These are phyloP conservation scores for Vannuccia rotundouncinata DNA, from an alignment of 2,888 invertebrate species.

Conservation along the genomic window DNA sequence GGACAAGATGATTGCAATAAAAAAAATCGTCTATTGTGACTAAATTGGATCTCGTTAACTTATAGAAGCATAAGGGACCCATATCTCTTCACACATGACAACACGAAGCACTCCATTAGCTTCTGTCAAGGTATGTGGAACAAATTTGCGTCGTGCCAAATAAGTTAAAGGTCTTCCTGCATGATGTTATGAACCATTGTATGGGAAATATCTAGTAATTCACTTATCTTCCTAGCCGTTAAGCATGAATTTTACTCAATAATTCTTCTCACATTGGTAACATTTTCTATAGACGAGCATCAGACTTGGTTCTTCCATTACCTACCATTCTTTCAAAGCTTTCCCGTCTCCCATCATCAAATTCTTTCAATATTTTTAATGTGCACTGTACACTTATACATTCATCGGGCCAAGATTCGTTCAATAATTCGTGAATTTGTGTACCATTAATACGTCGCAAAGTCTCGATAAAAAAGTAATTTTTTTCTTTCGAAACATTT, in stretches of 20 bases:
- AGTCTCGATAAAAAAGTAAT: slow-evolving; percentile 29
- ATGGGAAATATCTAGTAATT: slow-evolving; percentile 20
- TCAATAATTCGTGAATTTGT: slow-evolving; percentile 15
- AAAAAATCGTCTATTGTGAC: slow-evolving; percentile 1
- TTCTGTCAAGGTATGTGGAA: slow-evolving; percentile 24
- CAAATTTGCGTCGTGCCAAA: slow-evolving; percentile 6
- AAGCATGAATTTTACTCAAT: slow-evolving; percentile 14
- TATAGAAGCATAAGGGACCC: slow-evolving; percentile 14
- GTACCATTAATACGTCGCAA: slow-evolving; percentile 16
- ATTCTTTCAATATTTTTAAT: slow-evolving; percentile 15
- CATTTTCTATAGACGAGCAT: slow-evolving; percentile 13
- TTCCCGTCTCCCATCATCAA: slow-evolving; percentile 19
- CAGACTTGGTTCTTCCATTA: slow-evolving; percentile 11
- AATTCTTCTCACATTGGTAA: slow-evolving; percentile 8
- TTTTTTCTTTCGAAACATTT: slow-evolving; percentile 15
- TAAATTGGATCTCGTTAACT: slow-evolving; percentile 6
- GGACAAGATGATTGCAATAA: slow-evolving; percentile 12
- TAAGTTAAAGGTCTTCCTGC: slow-evolving; percentile 4
- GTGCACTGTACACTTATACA: slow-evolving; percentile 1
- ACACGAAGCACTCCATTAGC: slow-evolving; percentile 17
- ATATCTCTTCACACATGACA: slow-evolving; percentile 5
- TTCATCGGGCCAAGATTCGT: slow-evolving; percentile 24
- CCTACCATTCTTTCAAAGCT: slow-evolving; percentile 9
- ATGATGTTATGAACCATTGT: slow-evolving; percentile 17
- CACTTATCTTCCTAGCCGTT: not conserved